Evolutionary conservation across 2,113 vertebrate genomes (phyloP).

Genomic region (Arvicanthis niloticus): DNA sequence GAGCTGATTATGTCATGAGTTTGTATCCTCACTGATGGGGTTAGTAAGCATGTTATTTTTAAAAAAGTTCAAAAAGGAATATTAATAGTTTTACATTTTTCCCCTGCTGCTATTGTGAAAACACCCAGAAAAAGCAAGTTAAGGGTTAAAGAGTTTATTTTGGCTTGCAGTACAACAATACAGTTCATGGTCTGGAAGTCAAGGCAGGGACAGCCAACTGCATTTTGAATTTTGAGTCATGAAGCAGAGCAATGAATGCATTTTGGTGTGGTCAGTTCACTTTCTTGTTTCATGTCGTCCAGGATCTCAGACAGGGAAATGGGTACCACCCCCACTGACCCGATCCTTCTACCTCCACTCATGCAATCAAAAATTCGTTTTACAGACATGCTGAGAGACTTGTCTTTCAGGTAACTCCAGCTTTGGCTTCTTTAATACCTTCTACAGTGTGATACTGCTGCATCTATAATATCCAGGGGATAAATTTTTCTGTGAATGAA

Average conservation of each 20-base stretch:
- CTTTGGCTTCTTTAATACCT: no score
- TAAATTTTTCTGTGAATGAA: not conserved
- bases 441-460: not conserved
- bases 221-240: not conserved
- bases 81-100: not conserved
- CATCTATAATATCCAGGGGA: no score
- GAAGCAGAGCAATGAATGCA: not conserved
- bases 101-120: not conserved
- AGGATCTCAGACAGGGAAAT: not conserved
- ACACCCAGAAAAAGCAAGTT: not conserved
- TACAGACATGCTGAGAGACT: not conserved
- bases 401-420: not conserved
- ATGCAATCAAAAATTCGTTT: not conserved
- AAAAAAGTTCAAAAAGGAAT: not conserved
- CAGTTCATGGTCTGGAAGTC: not conserved
- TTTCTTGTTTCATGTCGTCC: not conserved
- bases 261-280: not conserved
- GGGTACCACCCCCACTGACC: not conserved
- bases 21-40: fast-evolving
- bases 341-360: not conserved
- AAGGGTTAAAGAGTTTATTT: not conserved
- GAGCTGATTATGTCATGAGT: not conserved
- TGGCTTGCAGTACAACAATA: no score
- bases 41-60: not conserved
- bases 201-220: not conserved